phyloP scores from a whole-genome alignment of 1,140 invertebrate species.

The Palaemon carinicauda region DNA sequence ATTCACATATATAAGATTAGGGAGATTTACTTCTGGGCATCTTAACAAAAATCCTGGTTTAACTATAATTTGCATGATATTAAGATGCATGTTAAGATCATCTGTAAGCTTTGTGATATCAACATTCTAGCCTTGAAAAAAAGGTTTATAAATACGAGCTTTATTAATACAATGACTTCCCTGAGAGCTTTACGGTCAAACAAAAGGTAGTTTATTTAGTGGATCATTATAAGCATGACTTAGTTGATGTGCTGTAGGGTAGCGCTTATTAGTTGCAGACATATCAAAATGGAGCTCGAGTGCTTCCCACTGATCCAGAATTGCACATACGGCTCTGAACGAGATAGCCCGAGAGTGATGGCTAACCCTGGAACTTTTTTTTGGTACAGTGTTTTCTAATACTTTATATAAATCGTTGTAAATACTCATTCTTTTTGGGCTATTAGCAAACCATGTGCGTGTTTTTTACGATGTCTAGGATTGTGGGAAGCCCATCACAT shows the following conservation, averaged over 20 bases:
- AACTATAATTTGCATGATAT: slow-evolving; percentile 18
- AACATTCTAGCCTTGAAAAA: slow-evolving; percentile 40
- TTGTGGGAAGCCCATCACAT: slow-evolving; percentile 13
- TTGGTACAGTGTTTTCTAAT: slow-evolving; percentile 21
- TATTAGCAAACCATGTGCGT: slow-evolving; percentile 21
- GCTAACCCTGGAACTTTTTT: slow-evolving; percentile 2
- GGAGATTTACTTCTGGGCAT: slow-evolving; percentile 21
- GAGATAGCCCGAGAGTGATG: slow-evolving; percentile 6
- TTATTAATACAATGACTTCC: slow-evolving; percentile 27
- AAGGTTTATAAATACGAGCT: too few species aligned
- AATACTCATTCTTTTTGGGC: background rate
- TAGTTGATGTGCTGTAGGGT: slow-evolving; percentile 23
- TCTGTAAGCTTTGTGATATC: slow-evolving; percentile 34
- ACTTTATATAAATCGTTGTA: background rate
- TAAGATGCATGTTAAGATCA: slow-evolving; percentile 12
- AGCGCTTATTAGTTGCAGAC: background rate
- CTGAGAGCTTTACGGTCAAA: slow-evolving; percentile 33
- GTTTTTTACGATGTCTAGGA: slow-evolving; percentile 19
- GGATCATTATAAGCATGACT: slow-evolving; percentile 24
- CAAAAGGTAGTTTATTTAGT: slow-evolving; percentile 27
- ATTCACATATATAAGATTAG: slow-evolving; percentile 10
- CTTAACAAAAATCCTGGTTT: slow-evolving; percentile 30
- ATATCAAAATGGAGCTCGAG: slow-evolving; percentile 21
- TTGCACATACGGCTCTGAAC: slow-evolving; percentile 20
- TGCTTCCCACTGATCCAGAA: slow-evolving; percentile 31